These are phyloP conservation scores for Hecatera dysodea DNA, from an alignment of 2,888 invertebrate genomes.

Conservation along the genomic window DNA sequence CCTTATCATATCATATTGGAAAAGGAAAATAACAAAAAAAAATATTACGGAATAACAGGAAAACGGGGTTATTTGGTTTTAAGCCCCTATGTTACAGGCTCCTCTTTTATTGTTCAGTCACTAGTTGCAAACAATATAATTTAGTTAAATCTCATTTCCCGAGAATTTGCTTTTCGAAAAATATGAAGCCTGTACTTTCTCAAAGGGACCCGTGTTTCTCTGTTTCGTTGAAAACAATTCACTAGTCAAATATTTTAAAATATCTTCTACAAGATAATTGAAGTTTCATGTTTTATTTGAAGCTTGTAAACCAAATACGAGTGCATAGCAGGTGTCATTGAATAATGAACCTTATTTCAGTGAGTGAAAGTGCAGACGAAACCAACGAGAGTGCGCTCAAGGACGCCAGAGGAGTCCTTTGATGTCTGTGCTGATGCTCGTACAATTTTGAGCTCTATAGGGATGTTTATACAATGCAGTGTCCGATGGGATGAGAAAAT, in stretches of 20 bases:
- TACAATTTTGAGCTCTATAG: slow-evolving; percentile 25
- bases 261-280: slow-evolving; percentile 25
- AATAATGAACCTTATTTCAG: slow-evolving; percentile 10
- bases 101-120: background rate
- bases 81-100: background rate
- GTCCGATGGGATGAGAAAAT: background rate
- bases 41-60: background rate
- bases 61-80: background rate
- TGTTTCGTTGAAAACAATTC: slow-evolving; percentile 1
- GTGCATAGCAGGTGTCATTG: slow-evolving; percentile 22
- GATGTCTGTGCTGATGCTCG: slow-evolving; percentile 20
- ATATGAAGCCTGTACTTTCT: background rate
- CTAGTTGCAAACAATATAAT: background rate
- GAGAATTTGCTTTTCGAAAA: background rate
- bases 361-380: slow-evolving; percentile 17
- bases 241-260: slow-evolving; percentile 28
- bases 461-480: slow-evolving; percentile 2
- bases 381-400: slow-evolving; percentile 13
- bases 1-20: background rate
- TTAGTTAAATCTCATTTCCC: background rate
- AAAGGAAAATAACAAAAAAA: background rate
- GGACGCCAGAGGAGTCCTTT: slow-evolving; percentile 30
- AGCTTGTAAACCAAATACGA: slow-evolving; percentile 12
- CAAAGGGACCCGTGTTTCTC: background rate
- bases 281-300: slow-evolving; percentile 22